Percentiles rank a stretch among this genome's conserved stretches.
Evolutionary conservation across 2,113 vertebrate genomes (phyloP).

Genomic region (Okapia johnstoni): DNA sequence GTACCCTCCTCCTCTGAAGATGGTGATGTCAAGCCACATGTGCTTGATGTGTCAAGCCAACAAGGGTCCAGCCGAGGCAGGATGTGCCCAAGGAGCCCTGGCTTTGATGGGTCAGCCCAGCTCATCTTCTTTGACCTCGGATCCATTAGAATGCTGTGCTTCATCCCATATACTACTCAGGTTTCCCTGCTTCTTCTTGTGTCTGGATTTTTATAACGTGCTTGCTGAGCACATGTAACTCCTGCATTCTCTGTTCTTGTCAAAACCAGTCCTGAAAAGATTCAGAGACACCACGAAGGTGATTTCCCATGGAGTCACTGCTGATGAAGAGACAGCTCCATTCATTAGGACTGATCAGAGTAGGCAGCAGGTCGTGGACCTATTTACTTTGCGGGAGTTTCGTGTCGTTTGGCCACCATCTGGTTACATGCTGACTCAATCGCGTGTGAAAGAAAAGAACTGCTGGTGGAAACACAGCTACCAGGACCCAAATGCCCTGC

Average conservation of each 20-base stretch:
- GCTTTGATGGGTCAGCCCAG: accelerated
- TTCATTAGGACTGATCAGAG: not conserved
- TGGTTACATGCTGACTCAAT: not conserved
- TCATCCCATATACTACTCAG: too few relatives aligned
- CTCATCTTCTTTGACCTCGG: not conserved
- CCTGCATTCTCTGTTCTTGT: not conserved
- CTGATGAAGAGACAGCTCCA: too few relatives aligned
- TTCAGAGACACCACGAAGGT: not conserved
- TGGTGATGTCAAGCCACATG: too few relatives aligned
- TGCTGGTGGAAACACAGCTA: not conserved
- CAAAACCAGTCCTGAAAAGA: not conserved
- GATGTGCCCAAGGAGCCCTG: not conserved
- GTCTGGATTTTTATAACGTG: not conserved
- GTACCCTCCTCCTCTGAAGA: not conserved
- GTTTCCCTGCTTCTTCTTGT: not conserved
- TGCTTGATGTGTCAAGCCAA: accelerated
- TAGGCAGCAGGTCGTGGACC: accelerated
- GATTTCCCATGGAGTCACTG: not conserved
- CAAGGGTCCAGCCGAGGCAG: accelerated
- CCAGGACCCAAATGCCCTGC: not conserved
- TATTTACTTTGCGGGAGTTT: not conserved
- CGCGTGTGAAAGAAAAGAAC: not conserved
- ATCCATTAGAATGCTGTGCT: not conserved
- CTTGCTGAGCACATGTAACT: not conserved
- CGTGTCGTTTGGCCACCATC: accelerated